phyloP scores from a whole-genome alignment of 1,140 invertebrate species.

The Drosophila truncata region DNA sequence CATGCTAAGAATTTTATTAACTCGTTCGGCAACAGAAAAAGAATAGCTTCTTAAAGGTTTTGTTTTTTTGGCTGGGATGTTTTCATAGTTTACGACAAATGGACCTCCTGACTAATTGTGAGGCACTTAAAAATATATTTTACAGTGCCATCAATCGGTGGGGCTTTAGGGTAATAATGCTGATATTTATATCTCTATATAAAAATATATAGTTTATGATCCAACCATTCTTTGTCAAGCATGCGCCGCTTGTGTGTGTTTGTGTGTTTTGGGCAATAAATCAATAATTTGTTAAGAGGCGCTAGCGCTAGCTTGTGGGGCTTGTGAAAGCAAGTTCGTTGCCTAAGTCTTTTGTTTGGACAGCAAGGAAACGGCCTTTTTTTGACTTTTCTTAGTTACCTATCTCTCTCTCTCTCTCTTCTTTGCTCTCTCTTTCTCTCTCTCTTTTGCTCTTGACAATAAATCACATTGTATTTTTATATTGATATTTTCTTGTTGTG shows the following conservation, averaged over 20 bases:
- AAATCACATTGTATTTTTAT: conserved; percentile 46
- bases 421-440: not conserved
- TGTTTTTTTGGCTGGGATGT: conserved; percentile 19
- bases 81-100: conserved; percentile 64
- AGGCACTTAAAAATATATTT: conserved; percentile 61
- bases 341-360: conserved; percentile 79
- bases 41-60: conserved; percentile 24
- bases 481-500: conserved; percentile 45
- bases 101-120: conserved; percentile 71
- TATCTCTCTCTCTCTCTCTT: conserved; percentile 1
- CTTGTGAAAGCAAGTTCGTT: conserved; percentile 83
- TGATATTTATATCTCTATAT: conserved; percentile 41
- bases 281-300: conserved; percentile 77
- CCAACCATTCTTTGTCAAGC: conserved; percentile 32
- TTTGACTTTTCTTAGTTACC: conserved; percentile 5
- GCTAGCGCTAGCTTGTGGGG: conserved; percentile 55
- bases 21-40: conserved; percentile 2
- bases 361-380: conserved; percentile 65
- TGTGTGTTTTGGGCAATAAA: conserved; percentile 62
- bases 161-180: not conserved
- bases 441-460: conserved; percentile 13
- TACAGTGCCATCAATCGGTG: conserved; percentile 29
- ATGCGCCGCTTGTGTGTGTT: conserved; percentile 7
- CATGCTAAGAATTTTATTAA: conserved; percentile 38
- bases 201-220: conserved; percentile 53